Percentiles rank a stretch among this genome's conserved stretches.
phyloP scores from a whole-genome alignment of 1,140 invertebrate genomes.

The Drosophila littoralis region DNA sequence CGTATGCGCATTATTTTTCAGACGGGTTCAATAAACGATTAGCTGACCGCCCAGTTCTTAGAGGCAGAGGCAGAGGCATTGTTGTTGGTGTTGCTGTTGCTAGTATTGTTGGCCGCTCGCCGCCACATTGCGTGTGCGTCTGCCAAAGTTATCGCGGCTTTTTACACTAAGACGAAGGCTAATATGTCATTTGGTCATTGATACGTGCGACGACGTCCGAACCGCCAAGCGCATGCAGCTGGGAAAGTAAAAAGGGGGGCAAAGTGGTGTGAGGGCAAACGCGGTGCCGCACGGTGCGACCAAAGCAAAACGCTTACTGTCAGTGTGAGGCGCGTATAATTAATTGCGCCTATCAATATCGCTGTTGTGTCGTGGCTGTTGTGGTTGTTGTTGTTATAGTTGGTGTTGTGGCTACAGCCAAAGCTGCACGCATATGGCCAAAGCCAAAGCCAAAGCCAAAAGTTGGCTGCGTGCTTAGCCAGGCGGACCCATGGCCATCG shows the following conservation, averaged over 20 bases:
- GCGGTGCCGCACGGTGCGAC: constrained; percentile 36
- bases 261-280: constrained; percentile 19
- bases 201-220: constrained; percentile 60
- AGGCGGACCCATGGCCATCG: constrained; percentile 42
- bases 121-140: constrained; percentile 61
- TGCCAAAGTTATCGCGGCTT: constrained; percentile 80
- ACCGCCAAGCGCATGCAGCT: constrained; percentile 3
- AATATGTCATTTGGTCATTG: constrained; percentile 82
- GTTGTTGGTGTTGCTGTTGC: constrained; percentile 22
- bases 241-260: constrained; percentile 1
- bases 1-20: constrained; percentile 75
- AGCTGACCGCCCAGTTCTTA: constrained; percentile 64
- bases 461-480: constrained; percentile 47
- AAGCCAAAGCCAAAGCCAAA: constrained; percentile 48
- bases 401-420: constrained; percentile 17
- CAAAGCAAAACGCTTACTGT: constrained; percentile 80
- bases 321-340: constrained; percentile 79
- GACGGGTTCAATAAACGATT: constrained; percentile 77
- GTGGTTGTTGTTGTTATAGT: constrained; percentile 29
- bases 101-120: constrained; percentile 1
- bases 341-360: constrained; percentile 81
- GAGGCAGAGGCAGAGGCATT: constrained; percentile 24
- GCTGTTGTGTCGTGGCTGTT: constrained; percentile 38
- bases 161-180: constrained; percentile 82
- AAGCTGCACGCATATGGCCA: constrained; percentile 64